phyloP scores from a whole-genome alignment of 2,888 invertebrate genomes.

The Clivina fossor region DNA sequence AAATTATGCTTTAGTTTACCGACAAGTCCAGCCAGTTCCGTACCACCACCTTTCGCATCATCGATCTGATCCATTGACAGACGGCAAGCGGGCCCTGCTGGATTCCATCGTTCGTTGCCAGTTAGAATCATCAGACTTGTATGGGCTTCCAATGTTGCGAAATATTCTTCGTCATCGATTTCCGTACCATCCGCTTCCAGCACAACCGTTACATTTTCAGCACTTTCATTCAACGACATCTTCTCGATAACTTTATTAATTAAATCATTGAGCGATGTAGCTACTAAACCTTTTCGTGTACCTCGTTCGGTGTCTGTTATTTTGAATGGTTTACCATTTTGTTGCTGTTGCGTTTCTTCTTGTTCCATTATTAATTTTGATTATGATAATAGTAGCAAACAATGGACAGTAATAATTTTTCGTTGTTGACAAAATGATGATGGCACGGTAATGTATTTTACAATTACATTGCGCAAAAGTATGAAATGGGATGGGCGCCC shows the following conservation, averaged over 20 bases:
- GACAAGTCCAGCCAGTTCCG: constrained; percentile 72
- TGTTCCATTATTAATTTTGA: too few relatives aligned
- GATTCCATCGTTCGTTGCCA: constrained; percentile 75
- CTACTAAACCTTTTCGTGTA: constrained; percentile 80
- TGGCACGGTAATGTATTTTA: too few relatives aligned
- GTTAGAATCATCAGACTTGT: constrained; percentile 82
- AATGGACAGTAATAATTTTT: too few relatives aligned
- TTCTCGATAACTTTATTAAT: constrained; percentile 75
- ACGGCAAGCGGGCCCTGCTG: constrained; percentile 64
- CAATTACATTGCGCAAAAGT: too few relatives aligned
- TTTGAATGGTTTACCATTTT: constrained; percentile 71
- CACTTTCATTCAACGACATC: constrained; percentile 63
- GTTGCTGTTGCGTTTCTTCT: constrained; percentile 49
- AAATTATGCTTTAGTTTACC: constrained; percentile 78
- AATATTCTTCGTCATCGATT: constrained; percentile 94
- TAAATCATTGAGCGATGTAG: constrained; percentile 76
- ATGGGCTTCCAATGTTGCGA: constrained; percentile 85
- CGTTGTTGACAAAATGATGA: too few relatives aligned
- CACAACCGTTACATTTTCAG: constrained; percentile 73
- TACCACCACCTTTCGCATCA: constrained; percentile 55
- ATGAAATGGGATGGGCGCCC: too few relatives aligned
- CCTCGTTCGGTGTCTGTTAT: constrained; percentile 78
- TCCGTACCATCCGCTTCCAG: constrained; percentile 92
- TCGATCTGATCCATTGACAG: constrained; percentile 63
- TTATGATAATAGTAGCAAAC: too few relatives aligned